Percentiles rank a stretch among this genome's conserved stretches.
Conservation (phyloP, 1,140 invertebrate genomes). For the Papilio xuthus region DNA sequence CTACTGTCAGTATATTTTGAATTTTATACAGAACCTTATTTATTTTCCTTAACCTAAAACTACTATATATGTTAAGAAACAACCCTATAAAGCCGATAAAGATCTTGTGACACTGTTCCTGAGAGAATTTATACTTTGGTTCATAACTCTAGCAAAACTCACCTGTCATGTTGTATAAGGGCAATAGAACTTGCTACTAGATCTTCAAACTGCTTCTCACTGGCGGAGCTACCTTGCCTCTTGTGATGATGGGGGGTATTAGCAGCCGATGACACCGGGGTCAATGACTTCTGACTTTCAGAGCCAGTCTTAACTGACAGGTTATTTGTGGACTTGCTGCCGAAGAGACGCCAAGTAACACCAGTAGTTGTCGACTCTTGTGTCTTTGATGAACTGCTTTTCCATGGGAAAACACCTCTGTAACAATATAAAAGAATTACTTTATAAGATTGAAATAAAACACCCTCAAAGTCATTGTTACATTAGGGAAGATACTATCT, state of each 20-base stretch:
- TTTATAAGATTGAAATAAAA: conserved; percentile 21
- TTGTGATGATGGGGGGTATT: conserved; percentile 77
- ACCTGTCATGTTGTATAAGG: conserved; percentile 84
- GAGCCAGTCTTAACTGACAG: conserved; percentile 55
- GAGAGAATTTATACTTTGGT: neutral
- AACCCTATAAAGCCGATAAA: too few species aligned
- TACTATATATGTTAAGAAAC: too few species aligned
- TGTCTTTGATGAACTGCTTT: conserved; percentile 71
- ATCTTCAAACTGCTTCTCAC: conserved; percentile 81
- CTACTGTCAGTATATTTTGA: too few species aligned
- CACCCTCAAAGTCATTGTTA: neutral
- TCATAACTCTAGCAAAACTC: conserved; percentile 34
- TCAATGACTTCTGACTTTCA: conserved; percentile 63
- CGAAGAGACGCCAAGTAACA: conserved; percentile 67
- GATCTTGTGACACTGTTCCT: too few species aligned
- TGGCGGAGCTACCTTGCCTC: conserved; percentile 75
- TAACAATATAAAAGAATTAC: conserved; percentile 66
- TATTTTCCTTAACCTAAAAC: too few species aligned
- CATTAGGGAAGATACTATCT: neutral
- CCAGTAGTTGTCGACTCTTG: conserved; percentile 51
- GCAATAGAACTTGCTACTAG: conserved; percentile 84
- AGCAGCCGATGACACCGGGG: conserved; percentile 69
- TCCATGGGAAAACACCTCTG: conserved; percentile 86
- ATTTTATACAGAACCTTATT: too few species aligned
- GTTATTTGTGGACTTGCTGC: conserved; percentile 69